Conservation (phyloP, 2,113 vertebrate genomes). For the Limanda limanda region DNA sequence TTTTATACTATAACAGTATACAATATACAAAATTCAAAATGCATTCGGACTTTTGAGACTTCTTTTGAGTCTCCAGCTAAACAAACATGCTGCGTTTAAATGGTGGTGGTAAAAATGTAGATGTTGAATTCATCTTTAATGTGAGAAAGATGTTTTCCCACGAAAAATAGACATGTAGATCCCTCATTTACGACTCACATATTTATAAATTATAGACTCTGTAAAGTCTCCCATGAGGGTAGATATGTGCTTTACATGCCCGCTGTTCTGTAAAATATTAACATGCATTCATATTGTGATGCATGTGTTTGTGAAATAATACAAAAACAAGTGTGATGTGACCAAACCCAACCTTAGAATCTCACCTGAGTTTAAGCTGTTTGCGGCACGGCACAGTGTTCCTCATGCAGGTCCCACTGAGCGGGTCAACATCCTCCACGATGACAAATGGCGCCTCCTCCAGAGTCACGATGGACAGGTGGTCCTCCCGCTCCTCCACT, state of each 20-base stretch:
- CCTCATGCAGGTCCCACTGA: conserved; percentile 99
- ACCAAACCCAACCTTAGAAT: background rate
- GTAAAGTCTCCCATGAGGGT: background rate
- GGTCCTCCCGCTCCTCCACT: conserved; percentile 93
- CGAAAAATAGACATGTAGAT: background rate
- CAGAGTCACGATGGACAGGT: conserved; percentile 97
- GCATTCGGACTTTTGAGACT: too few relatives aligned
- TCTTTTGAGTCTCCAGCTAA: too few relatives aligned
- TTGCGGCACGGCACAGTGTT: conserved; percentile 99
- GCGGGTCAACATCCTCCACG: conserved; percentile 97
- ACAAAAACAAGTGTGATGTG: background rate
- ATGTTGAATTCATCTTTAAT: background rate
- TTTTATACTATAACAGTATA: too few relatives aligned
- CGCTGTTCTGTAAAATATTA: background rate
- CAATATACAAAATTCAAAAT: too few relatives aligned
- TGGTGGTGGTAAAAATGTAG: too few relatives aligned
- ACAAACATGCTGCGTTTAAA: too few relatives aligned
- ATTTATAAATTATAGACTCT: background rate
- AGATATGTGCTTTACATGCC: background rate
- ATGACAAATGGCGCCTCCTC: conserved; percentile 99
- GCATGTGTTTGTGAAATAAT: background rate
- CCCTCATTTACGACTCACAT: background rate
- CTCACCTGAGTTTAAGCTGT: conserved; percentile 87
- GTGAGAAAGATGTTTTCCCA: background rate
- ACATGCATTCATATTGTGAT: background rate